Percentiles rank a stretch among this genome's conserved stretches.
These are phyloP conservation scores for Melinaea menophilus DNA, from an alignment of 2,888 invertebrate species.

Conservation along the genomic window DNA sequence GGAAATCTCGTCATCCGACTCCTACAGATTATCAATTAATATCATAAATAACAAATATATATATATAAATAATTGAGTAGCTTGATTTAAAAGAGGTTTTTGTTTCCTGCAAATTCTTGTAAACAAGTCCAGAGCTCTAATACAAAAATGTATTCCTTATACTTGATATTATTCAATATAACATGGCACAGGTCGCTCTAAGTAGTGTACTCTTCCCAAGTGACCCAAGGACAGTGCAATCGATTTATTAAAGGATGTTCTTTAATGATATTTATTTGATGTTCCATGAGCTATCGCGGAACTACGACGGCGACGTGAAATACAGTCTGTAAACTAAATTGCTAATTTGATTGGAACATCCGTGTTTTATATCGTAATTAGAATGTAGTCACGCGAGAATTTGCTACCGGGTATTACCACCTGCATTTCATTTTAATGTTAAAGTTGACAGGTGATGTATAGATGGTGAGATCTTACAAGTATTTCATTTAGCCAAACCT, in stretches of 20 bases:
- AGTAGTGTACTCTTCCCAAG: neutral
- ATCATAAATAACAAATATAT: neutral
- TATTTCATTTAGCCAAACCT: too few species aligned
- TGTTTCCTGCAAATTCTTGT: too few species aligned
- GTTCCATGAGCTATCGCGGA: neutral
- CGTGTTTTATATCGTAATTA: neutral
- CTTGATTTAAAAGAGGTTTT: too few species aligned
- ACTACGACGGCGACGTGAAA: neutral
- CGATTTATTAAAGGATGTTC: neutral
- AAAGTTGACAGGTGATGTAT: too few species aligned
- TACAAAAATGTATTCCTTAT: too few species aligned
- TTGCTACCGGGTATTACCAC: neutral
- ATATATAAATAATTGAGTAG: too few species aligned
- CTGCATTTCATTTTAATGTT: neutral
- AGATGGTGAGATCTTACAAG: too few species aligned
- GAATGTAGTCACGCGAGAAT: conserved; percentile 2
- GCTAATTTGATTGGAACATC: neutral
- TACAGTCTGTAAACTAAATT: neutral
- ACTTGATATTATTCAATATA: too few species aligned
- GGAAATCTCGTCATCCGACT: conserved; percentile 94
- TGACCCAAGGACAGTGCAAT: neutral
- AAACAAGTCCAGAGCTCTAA: too few species aligned
- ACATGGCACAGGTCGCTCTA: too few species aligned
- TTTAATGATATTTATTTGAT: neutral
- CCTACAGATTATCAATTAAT: conserved; percentile 67